These are phyloP conservation scores for Mionectes macconnelli DNA, from an alignment of 2,113 vertebrate species.

Conservation along the genomic window DNA sequence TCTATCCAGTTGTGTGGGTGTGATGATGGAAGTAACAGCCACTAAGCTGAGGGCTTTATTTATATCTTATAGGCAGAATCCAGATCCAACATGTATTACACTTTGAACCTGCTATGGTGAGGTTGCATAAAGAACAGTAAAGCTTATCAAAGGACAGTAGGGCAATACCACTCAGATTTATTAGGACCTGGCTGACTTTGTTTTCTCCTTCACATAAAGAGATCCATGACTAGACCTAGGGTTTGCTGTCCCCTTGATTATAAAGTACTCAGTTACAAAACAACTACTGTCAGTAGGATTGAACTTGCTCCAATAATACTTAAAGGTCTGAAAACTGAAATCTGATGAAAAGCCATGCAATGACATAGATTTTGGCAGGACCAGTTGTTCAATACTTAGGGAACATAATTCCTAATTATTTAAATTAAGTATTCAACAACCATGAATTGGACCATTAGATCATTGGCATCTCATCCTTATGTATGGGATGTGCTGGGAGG, in stretches of 20 bases:
- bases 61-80: background rate
- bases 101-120: background rate
- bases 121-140: background rate
- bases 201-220: background rate
- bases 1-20: background rate
- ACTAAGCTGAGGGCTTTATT: background rate
- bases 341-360: background rate
- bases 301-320: background rate
- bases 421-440: background rate
- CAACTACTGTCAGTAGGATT: background rate
- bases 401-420: background rate
- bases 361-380: background rate
- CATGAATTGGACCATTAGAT: background rate
- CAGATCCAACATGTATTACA: background rate
- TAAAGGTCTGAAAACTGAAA: background rate
- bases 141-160: background rate
- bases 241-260: background rate
- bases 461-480: background rate
- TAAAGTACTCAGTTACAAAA: background rate
- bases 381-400: background rate
- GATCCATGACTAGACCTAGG: background rate
- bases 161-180: fast-evolving
- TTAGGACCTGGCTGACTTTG: background rate
- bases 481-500: background rate
- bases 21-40: background rate